Evolutionary conservation across 2,113 vertebrate genomes (phyloP).

Genomic region (Chascanopsetta lugubris): DNA sequence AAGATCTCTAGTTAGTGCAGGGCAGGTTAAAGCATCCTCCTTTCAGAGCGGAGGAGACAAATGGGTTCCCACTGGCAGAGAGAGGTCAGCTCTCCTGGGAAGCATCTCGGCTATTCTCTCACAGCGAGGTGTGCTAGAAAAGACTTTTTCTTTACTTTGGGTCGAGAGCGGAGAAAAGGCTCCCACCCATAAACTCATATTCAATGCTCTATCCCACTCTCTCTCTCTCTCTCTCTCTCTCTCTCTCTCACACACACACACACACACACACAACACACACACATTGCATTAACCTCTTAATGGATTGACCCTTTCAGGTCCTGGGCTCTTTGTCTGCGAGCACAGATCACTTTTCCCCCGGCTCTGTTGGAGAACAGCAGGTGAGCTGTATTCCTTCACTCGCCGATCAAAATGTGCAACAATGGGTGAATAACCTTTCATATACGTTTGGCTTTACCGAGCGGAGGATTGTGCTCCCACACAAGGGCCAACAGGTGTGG

Average conservation of each 20-base stretch:
- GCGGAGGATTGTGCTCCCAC: neutral
- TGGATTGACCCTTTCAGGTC: slow-evolving; percentile 54
- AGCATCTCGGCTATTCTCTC: slow-evolving; percentile 50
- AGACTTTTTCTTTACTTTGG: slow-evolving; percentile 42
- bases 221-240: too few relatives aligned
- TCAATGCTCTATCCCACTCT: too few relatives aligned
- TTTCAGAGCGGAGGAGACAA: slow-evolving; percentile 69
- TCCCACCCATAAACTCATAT: slow-evolving; percentile 66
- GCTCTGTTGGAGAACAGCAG: slow-evolving; percentile 61
- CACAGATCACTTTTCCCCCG: slow-evolving; percentile 63
- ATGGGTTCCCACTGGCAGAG: slow-evolving; percentile 71
- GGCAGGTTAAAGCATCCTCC: slow-evolving; percentile 69
- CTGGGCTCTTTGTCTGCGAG: slow-evolving; percentile 60
- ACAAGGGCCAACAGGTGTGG: slow-evolving; percentile 43
- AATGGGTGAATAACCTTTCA: slow-evolving; percentile 37
- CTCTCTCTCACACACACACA: slow-evolving; percentile 26
- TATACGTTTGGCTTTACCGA: slow-evolving; percentile 40
- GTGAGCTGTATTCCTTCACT: slow-evolving; percentile 54
- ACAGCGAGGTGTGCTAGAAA: slow-evolving; percentile 56
- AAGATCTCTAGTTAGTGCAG: slow-evolving; percentile 58
- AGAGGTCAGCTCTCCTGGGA: slow-evolving; percentile 75
- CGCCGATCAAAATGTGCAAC: slow-evolving; percentile 43
- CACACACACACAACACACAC: slow-evolving; percentile 33
- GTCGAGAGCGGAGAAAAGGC: slow-evolving; percentile 52
- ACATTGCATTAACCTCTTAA: slow-evolving; percentile 67